Conservation (phyloP, 1,140 invertebrate species). For the Pectinophora gossypiella region DNA sequence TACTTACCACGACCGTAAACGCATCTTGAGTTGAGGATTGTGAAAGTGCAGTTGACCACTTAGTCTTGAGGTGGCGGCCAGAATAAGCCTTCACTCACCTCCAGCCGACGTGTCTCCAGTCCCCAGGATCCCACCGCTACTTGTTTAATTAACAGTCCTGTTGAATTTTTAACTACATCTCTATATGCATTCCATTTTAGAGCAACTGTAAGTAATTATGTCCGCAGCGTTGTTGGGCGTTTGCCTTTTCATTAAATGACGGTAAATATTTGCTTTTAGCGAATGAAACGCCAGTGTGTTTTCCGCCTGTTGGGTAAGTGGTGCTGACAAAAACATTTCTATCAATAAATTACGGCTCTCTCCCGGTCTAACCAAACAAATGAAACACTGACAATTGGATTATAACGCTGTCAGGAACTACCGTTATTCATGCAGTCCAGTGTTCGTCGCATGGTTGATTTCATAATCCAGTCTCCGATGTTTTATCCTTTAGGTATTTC, state of each 20-base stretch:
- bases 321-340: not conserved
- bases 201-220: not conserved
- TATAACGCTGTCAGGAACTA: too few species aligned
- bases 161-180: constrained; percentile 26
- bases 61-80: not conserved
- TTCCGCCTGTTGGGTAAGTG: not conserved
- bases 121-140: not conserved
- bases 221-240: not conserved
- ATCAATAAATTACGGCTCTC: not conserved
- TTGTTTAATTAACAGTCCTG: constrained; percentile 22
- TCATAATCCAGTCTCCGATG: too few species aligned
- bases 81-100: too few species aligned
- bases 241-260: not conserved
- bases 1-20: too few species aligned
- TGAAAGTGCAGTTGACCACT: too few species aligned
- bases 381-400: not conserved
- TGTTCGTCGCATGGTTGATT: too few species aligned
- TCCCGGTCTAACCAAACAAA: not conserved
- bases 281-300: not conserved
- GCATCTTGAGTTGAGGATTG: too few species aligned
- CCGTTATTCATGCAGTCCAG: too few species aligned
- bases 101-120: not conserved
- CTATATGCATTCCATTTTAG: constrained; percentile 21
- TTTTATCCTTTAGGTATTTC: too few species aligned
- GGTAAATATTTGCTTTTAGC: not conserved